Conservation (phyloP, 2,888 invertebrate species). For the Drosophila siamana region DNA sequence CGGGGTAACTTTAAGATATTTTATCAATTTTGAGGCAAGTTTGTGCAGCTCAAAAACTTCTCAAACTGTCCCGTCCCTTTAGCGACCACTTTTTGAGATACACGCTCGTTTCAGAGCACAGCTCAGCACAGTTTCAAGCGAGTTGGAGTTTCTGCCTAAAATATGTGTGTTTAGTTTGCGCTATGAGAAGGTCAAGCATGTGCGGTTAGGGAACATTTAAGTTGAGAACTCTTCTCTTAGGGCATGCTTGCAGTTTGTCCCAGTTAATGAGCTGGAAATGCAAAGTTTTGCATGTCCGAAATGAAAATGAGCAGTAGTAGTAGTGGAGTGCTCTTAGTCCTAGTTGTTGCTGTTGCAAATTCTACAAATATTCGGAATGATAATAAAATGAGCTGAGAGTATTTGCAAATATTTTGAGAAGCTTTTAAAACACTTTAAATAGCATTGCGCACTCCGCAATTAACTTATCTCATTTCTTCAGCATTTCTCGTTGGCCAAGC, state of each 20-base stretch:
- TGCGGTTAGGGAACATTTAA: constrained; percentile 41
- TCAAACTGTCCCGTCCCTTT: constrained; percentile 38
- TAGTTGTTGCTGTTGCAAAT: constrained; percentile 5
- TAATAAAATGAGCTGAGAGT: constrained; percentile 15
- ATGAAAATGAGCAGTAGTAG: constrained; percentile 16
- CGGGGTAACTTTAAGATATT: constrained; percentile 71
- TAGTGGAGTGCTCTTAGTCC: not conserved
- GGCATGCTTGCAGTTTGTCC: constrained; percentile 59
- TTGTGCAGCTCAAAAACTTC: constrained; percentile 61
- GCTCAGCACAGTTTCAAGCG: constrained; percentile 31
- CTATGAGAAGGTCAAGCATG: constrained; percentile 62
- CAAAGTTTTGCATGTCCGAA: constrained; percentile 51
- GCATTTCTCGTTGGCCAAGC: not conserved
- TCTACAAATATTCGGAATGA: constrained; percentile 14
- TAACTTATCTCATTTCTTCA: constrained; percentile 1
- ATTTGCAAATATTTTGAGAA: constrained; percentile 10
- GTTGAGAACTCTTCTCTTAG: constrained; percentile 4
- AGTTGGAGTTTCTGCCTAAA: constrained; percentile 36
- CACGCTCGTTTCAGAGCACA: no score
- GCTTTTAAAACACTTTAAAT: constrained; percentile 14
- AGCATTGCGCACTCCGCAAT: not conserved
- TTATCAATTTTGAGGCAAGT: constrained; percentile 75
- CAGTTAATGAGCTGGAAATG: constrained; percentile 77
- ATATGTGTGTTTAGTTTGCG: constrained; percentile 59
- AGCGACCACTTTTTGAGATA: no score